Percentiles rank a stretch among this genome's conserved stretches.
These are phyloP conservation scores for Macroglossus sobrinus DNA, from an alignment of 2,113 vertebrate genomes.

Conservation along the genomic window DNA sequence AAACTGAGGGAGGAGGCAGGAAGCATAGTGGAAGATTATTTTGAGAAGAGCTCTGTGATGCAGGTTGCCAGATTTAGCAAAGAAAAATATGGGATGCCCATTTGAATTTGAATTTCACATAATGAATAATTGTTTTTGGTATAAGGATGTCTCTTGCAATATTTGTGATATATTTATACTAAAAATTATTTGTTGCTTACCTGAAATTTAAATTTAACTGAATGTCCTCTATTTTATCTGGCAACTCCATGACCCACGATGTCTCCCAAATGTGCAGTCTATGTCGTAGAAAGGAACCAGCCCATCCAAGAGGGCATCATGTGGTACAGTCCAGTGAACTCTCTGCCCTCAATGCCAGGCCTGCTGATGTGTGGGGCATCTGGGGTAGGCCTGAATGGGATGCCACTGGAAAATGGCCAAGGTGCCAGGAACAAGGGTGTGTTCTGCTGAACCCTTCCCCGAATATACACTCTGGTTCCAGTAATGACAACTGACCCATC, in stretches of 20 bases:
- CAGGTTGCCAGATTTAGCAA: constrained; percentile 40
- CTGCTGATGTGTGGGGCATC: neutral
- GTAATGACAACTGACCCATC: neutral
- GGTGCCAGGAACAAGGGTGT: neutral
- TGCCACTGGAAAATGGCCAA: neutral
- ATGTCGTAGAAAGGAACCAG: neutral
- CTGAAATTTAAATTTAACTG: constrained; percentile 22
- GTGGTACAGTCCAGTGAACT: neutral
- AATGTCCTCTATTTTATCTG: neutral
- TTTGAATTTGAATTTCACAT: constrained; percentile 1
- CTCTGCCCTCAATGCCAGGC: neutral
- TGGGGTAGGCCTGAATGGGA: neutral
- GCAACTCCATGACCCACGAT: neutral
- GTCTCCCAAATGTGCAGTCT: neutral
- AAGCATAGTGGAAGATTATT: constrained; percentile 8
- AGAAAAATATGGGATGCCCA: neutral
- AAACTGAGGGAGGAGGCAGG: neutral
- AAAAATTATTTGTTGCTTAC: neutral
- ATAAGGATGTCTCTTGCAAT: neutral
- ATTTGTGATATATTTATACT: neutral
- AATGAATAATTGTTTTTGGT: neutral
- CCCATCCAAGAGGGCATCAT: neutral
- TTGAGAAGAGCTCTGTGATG: neutral
- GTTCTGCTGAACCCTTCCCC: constrained; percentile 22
- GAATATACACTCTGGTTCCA: constrained; percentile 23